Percentiles rank a stretch among this genome's conserved stretches.
Evolutionary conservation across 1,140 invertebrate species (phyloP).

Genomic region (Dolichoris vasculosae): DNA sequence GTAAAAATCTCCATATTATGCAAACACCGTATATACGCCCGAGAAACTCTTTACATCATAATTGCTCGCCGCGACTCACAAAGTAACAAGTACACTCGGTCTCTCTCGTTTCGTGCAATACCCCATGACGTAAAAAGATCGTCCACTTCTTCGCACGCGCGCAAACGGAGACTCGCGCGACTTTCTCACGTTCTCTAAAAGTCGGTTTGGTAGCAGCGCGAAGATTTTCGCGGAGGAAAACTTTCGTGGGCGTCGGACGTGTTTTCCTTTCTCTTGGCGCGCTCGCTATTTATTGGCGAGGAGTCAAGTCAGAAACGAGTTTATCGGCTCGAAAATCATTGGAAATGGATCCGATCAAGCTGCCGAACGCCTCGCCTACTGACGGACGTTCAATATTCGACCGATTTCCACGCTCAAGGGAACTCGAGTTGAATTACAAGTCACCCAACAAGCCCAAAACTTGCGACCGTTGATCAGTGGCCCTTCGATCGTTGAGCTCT

Average conservation of each 20-base stretch:
- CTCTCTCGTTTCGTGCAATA: neutral
- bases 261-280: conserved; percentile 4
- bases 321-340: too few relatives aligned
- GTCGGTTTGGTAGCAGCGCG: neutral
- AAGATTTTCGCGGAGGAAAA: neutral
- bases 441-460: neutral
- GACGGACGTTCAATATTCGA: too few relatives aligned
- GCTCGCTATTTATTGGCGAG: neutral
- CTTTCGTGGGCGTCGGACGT: neutral
- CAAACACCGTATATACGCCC: neutral
- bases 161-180: neutral
- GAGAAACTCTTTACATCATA: conserved; percentile 36
- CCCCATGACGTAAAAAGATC: neutral
- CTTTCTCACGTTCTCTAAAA: conserved; percentile 29
- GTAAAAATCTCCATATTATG: neutral
- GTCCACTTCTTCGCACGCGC: neutral
- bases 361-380: too few relatives aligned
- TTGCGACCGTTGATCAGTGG: neutral
- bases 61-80: neutral
- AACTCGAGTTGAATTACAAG: neutral
- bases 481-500: too few relatives aligned
- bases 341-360: neutral
- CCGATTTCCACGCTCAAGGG: too few relatives aligned
- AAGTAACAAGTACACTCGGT: neutral
- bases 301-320: too few relatives aligned